These are phyloP conservation scores for Spodoptera littoralis DNA, from an alignment of 2,888 invertebrate genomes.

Conservation along the genomic window DNA sequence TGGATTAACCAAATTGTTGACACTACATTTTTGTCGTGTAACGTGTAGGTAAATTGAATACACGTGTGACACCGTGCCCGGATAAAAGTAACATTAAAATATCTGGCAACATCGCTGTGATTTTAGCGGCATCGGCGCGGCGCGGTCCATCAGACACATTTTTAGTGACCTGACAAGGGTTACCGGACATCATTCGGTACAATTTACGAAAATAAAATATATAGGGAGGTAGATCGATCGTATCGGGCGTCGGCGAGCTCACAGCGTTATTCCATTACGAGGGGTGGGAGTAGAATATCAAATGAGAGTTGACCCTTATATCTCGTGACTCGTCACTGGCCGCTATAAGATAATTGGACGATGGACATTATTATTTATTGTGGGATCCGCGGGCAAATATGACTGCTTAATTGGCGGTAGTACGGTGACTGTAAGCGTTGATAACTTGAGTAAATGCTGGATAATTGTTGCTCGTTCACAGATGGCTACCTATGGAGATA, in stretches of 20 bases:
- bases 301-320: slow-evolving; percentile 82
- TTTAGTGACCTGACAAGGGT: slow-evolving; percentile 81
- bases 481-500: no score
- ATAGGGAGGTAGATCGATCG: slow-evolving; percentile 75
- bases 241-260: slow-evolving; percentile 71
- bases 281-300: slow-evolving; percentile 79
- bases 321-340: slow-evolving; percentile 67
- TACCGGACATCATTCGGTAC: slow-evolving; percentile 77
- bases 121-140: slow-evolving; percentile 51
- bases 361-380: slow-evolving; percentile 59
- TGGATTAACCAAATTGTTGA: no score
- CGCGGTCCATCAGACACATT: slow-evolving; percentile 64
- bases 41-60: slow-evolving; percentile 9
- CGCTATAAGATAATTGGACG: slow-evolving; percentile 64
- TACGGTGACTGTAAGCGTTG: slow-evolving; percentile 30
- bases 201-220: slow-evolving; percentile 86
- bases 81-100: slow-evolving; percentile 53
- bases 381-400: slow-evolving; percentile 49
- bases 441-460: slow-evolving; percentile 23
- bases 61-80: slow-evolving; percentile 14
- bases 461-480: slow-evolving; percentile 24
- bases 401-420: slow-evolving; percentile 49
- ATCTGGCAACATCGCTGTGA: slow-evolving; percentile 55
- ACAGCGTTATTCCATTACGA: slow-evolving; percentile 86
- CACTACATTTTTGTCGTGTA: neutral